Conservation (phyloP, 2,797 vertebrate species). For the Takifugu rubripes region DNA sequence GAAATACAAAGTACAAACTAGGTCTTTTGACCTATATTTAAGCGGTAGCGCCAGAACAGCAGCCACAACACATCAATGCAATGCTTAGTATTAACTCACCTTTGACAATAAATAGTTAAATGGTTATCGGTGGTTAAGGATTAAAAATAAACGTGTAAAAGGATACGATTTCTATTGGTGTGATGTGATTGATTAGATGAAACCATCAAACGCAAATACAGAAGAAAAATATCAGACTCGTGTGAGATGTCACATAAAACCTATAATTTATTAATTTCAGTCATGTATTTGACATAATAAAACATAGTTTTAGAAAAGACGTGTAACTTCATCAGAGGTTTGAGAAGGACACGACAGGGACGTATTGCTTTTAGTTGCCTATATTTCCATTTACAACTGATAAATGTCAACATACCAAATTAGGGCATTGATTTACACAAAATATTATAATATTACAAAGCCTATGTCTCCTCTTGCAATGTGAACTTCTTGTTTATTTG, state of each 20-base stretch:
- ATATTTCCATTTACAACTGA: constrained; percentile 76
- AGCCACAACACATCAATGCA: too few relatives aligned
- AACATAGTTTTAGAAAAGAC: constrained; percentile 71
- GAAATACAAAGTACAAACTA: too few relatives aligned
- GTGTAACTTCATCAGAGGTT: constrained; percentile 47
- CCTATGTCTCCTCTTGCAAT: constrained; percentile 44
- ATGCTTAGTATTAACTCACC: too few relatives aligned
- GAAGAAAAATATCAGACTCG: constrained; percentile 20
- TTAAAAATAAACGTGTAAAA: too few relatives aligned
- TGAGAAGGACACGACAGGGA: constrained; percentile 51
- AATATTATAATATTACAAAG: constrained; percentile 72
- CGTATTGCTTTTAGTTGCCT: constrained; percentile 66
- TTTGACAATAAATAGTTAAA: neutral
- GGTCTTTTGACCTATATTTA: too few relatives aligned
- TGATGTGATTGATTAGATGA: too few relatives aligned
- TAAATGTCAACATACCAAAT: constrained; percentile 91
- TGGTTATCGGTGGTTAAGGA: neutral
- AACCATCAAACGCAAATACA: neutral
- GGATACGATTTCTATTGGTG: too few relatives aligned
- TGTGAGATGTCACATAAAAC: constrained; percentile 64
- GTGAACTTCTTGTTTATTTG: constrained; percentile 68
- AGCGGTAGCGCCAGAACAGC: too few relatives aligned
- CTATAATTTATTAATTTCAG: constrained; percentile 69
- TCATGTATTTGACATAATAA: constrained; percentile 70
- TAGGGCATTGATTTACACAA: constrained; percentile 84